Evolutionary conservation across 1,140 invertebrate genomes (phyloP).

Genomic region (Parapsyche elsis): DNA sequence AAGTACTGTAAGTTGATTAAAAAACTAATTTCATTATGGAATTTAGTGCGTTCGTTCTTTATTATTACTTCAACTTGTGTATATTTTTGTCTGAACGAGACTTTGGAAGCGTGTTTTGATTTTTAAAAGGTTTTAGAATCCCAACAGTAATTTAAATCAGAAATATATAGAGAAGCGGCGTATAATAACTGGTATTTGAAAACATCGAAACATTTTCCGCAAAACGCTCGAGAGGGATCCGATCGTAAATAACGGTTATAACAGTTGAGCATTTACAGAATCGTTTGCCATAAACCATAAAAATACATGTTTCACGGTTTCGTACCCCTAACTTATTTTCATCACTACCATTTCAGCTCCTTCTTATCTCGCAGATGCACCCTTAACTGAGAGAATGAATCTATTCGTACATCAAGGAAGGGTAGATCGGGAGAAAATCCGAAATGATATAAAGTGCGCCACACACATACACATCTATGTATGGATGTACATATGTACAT

Average conservation of each 20-base stretch:
- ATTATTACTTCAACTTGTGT: too few species aligned
- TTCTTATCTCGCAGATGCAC: constrained; percentile 39
- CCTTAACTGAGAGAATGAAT: constrained; percentile 39
- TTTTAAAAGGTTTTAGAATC: too few species aligned
- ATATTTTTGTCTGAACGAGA: too few species aligned
- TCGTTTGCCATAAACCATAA: constrained; percentile 44
- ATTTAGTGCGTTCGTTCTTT: too few species aligned
- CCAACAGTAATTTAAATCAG: too few species aligned
- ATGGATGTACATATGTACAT: background rate
- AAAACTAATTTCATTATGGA: too few species aligned
- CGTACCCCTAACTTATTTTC: constrained; percentile 43
- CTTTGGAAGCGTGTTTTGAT: too few species aligned
- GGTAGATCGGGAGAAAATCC: constrained; percentile 29
- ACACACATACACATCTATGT: background rate
- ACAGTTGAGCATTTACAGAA: constrained; percentile 42
- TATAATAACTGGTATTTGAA: background rate
- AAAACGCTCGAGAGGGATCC: background rate
- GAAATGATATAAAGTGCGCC: constrained; percentile 19
- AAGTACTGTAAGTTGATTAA: too few species aligned
- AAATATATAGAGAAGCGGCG: too few species aligned
- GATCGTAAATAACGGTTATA: constrained; percentile 43
- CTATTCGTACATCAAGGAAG: constrained; percentile 26
- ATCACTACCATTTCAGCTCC: constrained; percentile 39
- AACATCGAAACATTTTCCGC: constrained; percentile 4
- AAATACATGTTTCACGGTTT: constrained; percentile 47